phyloP scores from a whole-genome alignment of 2,888 invertebrate genomes.

The Arenicola marina region DNA sequence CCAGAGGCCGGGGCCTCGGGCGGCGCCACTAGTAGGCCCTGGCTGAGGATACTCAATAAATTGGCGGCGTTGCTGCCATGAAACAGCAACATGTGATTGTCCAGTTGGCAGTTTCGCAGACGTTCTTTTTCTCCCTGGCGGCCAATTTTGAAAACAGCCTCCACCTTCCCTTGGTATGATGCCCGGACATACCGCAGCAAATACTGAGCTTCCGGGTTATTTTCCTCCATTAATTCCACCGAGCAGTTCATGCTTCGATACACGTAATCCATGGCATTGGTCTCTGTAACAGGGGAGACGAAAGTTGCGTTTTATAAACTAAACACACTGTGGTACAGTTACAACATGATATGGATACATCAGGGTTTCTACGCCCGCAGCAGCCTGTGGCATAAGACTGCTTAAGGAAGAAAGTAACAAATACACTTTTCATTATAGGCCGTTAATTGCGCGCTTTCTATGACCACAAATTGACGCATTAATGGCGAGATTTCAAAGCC shows the following conservation, averaged over 20 bases:
- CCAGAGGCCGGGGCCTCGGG: conserved; percentile 60
- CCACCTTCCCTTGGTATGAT: conserved; percentile 41
- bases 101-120: conserved; percentile 34
- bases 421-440: no score
- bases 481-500: no score
- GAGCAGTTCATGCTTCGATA: conserved; percentile 61
- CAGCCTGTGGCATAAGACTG: no score
- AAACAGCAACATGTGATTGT: conserved; percentile 61
- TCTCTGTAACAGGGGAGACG: conserved; percentile 50
- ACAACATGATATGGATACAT: no score
- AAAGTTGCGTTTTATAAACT: no score
- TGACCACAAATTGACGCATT: no score
- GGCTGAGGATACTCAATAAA: conserved; percentile 63
- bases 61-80: conserved; percentile 64
- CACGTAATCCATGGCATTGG: conserved; percentile 63
- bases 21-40: conserved; percentile 64
- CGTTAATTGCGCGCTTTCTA: no score
- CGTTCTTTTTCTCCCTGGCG: conserved; percentile 46
- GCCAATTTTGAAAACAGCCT: conserved; percentile 52
- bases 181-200: conserved; percentile 64
- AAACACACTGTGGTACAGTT: no score
- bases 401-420: no score
- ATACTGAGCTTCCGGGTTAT: conserved; percentile 61
- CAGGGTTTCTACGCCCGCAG: no score
- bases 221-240: conserved; percentile 56